Evolutionary conservation across 1,140 invertebrate genomes (phyloP).

Genomic region (Archivesica marissinica): DNA sequence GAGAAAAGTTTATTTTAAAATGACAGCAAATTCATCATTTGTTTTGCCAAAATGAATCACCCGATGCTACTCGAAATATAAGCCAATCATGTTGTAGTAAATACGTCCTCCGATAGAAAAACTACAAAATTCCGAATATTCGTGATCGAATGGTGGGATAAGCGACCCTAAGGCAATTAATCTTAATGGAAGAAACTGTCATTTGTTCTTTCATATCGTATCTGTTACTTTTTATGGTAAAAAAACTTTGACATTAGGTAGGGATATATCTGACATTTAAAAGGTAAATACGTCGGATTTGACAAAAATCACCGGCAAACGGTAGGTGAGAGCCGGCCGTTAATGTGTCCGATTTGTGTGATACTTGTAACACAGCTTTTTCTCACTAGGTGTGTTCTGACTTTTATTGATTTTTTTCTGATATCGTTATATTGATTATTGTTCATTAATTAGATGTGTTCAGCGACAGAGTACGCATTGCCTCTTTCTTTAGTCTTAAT

Average conservation of each 20-base stretch:
- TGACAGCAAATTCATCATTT: conserved; percentile 48
- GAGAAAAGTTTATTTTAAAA: conserved; percentile 43
- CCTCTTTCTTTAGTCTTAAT: neutral
- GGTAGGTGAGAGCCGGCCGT: conserved; percentile 8
- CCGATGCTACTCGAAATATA: neutral
- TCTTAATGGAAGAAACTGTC: conserved; percentile 47
- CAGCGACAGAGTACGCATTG: neutral
- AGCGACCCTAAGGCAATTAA: conserved; percentile 10
- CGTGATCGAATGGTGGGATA: conserved; percentile 25
- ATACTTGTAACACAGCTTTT: neutral
- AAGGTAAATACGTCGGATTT: conserved; percentile 30
- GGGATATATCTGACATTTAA: conserved; percentile 47
- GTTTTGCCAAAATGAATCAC: conserved; percentile 31
- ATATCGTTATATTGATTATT: conserved; percentile 6
- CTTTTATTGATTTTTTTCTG: conserved; percentile 52
- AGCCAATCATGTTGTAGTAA: conserved; percentile 17
- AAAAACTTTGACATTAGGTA: conserved; percentile 51
- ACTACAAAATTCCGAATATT: conserved; percentile 38
- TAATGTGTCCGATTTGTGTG: conserved; percentile 27
- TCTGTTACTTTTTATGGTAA: conserved; percentile 49
- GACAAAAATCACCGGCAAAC: conserved; percentile 43
- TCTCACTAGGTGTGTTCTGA: conserved; percentile 22
- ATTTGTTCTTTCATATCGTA: conserved; percentile 44
- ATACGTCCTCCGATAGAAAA: conserved; percentile 24
- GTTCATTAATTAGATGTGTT: neutral